These are phyloP conservation scores for Chrysina gloriosa DNA, from an alignment of 2,888 invertebrate species.

Conservation along the genomic window DNA sequence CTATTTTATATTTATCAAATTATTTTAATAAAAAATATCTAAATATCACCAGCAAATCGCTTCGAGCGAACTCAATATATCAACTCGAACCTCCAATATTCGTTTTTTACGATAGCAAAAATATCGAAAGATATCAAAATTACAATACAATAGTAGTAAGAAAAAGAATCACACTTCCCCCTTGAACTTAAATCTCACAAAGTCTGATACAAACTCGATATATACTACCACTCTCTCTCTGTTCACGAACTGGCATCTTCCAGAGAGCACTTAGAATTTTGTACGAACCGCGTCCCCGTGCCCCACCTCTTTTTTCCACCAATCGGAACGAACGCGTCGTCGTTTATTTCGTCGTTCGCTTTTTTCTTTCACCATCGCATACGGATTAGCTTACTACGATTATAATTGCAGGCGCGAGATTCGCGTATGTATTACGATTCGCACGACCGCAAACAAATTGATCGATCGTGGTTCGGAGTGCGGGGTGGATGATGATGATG, in stretches of 20 bases:
- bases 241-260: slow-evolving; percentile 1
- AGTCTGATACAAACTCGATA: neutral
- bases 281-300: slow-evolving; percentile 21
- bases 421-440: too few species aligned
- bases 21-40: slow-evolving; percentile 18
- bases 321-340: neutral
- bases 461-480: too few species aligned
- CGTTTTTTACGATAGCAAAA: neutral
- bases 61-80: neutral
- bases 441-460: too few species aligned
- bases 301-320: slow-evolving; percentile 32
- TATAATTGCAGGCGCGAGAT: neutral
- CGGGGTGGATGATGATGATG: too few species aligned
- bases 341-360: neutral
- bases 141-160: slow-evolving; percentile 9
- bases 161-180: slow-evolving; percentile 32
- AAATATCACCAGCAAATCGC: slow-evolving; percentile 15
- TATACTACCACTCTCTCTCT: neutral
- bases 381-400: neutral
- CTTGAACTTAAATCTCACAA: neutral
- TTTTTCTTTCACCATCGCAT: neutral
- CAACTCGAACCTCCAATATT: neutral
- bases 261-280: slow-evolving; percentile 12
- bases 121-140: slow-evolving; percentile 1
- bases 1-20: slow-evolving; percentile 5